Evolutionary conservation across 2,113 vertebrate species (phyloP).

Genomic region (Hemichromis elongatus): DNA sequence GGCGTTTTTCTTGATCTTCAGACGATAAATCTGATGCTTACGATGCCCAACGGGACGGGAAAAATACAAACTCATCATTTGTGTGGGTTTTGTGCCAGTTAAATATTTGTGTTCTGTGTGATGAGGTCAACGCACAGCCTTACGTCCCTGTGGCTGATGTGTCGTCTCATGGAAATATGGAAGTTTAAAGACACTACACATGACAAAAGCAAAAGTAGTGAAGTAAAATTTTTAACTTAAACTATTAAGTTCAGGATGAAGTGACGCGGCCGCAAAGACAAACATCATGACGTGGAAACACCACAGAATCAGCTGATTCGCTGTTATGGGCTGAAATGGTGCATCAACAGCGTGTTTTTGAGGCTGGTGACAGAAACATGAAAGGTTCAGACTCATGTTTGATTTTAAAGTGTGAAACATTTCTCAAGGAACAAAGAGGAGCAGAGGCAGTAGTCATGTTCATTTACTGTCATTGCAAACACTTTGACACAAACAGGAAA

Average conservation of each 20-base stretch:
- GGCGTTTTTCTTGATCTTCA: too few relatives aligned
- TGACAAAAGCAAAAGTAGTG: background rate
- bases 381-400: background rate
- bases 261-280: background rate
- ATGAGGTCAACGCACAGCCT: background rate
- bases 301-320: background rate
- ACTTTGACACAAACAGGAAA: slow-evolving; percentile 28
- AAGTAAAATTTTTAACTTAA: background rate
- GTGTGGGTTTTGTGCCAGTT: background rate
- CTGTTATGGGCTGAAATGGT: background rate
- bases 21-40: too few relatives aligned
- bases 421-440: background rate
- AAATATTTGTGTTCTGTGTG: background rate
- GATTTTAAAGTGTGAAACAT: rapidly evolving
- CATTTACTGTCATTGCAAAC: slow-evolving; percentile 33
- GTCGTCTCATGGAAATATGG: background rate
- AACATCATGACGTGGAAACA: background rate
- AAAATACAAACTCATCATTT: background rate
- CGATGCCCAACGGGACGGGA: background rate
- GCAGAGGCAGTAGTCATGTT: slow-evolving; percentile 33
- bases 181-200: background rate
- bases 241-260: background rate
- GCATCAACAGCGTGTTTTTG: background rate
- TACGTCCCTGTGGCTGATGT: background rate
- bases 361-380: background rate